Evolutionary conservation across 2,113 vertebrate genomes (phyloP), one percentile per base, ranked within the genome.

Genomic region (Dipodomys stephensi): DNA sequence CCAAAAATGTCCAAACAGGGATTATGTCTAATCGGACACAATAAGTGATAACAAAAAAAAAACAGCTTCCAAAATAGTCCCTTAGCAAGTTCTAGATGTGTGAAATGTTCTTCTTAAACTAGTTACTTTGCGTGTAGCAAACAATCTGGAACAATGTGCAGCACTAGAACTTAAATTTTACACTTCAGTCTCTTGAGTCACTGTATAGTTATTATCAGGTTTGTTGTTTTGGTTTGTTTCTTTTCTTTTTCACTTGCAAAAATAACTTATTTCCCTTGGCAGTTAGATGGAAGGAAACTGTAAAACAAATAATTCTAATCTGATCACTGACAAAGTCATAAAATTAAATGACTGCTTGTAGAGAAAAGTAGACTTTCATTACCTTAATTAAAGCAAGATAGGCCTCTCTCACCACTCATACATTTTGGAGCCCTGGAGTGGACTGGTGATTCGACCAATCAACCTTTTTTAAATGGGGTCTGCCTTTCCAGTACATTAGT

Each of bases 341-440:
- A 97, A 96, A 97, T 96, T 95, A 97, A 98, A 97, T 96, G 96
- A 95, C 95, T 94, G 88, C 97, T 96, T 97, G 96, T 82, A 78
- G 80, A 93, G 94, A 95, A 87, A 98, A 98, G 96, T 97, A 96
- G 85, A 96, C 95, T 96, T 97, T 97, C 98, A 97, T 97, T 97
- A 93, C 93, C 94, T 98, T 98, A 96, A 96, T 97, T 97, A 98
- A 97, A 95, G 95, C 94, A 96, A 96, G 93, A 87, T 80, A 97
- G 86, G 91, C 82, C 94, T 90, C 93, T 97, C 96, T 80, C 90
- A 83, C 65, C 73, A 77, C 81, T 62, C 83, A 78, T 92, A 92
- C 90, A 90, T 97, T 97, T 87, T 32, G 96, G 93, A 97, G 88
- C 68, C 95, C 87, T 91, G 93, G 87, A 97, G 95, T 94, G 78